Base-by-base conservation (phyloP, 2,888 invertebrate species). In the Tipula vernalis region DNA sequence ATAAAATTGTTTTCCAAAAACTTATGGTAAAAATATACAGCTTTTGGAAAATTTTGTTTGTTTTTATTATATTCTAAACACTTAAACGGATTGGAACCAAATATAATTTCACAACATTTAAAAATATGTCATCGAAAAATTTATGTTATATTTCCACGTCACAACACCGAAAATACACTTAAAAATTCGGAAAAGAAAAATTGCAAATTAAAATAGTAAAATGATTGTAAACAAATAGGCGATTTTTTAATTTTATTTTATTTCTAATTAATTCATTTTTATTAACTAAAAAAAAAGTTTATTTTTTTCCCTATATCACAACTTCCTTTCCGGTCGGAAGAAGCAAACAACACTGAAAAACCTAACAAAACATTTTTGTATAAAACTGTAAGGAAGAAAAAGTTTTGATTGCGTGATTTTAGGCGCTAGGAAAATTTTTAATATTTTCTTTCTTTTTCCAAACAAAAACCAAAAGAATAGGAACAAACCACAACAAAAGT, bases 311-410 rank as follows among this genome's bases (percentile, higher is more conserved):
- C 51, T 57, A 57, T 57, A 36, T 83, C n/a, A 83, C 83, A 83
- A 83, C 83, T 36, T 36, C 83, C 42, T 85, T 85, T 85, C 85
- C 85, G 85, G 42, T 18, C 85, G 85, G 42, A 85, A 42, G 85
- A 85, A 85, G 42, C n/a, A 85, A 85, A 85, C 85, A 44, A 85
- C 85, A 85, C 85, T 85, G 83, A 12, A 36, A 83, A 83, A 36
- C 36, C 3, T 12, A 83, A 57, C 51, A 57, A 15, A 18, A 57
- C 51, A 57, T 57, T 57, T 57, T 57, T 57, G 6, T 15, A 57
- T 1, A 15, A 10, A 10, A 44, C 44, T 44, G 44, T 44, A 44
- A 44, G 10, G 10, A 10, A 44, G 44, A 44, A n/a, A 57, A 57
- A 57, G 1, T 15, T n/a, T 36, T 13, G 28, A 36, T 83, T 83